These are phyloP conservation scores for Orientallactaga bullata DNA, from an alignment of 2,113 vertebrate species.

Conservation along the genomic window DNA sequence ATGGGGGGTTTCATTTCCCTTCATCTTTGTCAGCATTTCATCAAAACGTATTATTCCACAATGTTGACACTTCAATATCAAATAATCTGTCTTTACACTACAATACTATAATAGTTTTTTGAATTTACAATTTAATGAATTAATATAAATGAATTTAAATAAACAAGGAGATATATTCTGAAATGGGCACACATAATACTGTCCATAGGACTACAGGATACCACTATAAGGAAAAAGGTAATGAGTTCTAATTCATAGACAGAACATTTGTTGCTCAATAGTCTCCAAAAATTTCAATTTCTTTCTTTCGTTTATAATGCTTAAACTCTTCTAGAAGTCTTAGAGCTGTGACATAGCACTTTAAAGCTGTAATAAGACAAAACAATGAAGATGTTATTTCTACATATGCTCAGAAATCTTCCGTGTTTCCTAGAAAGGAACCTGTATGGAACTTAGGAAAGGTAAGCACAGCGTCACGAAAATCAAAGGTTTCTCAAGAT, in stretches of 20 bases:
- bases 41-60: slow-evolving; percentile 45
- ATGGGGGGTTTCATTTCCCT: not conserved
- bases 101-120: slow-evolving; percentile 16
- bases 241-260: slow-evolving; percentile 41
- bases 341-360: not conserved
- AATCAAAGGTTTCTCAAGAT: slow-evolving; percentile 49
- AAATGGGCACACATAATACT: not conserved
- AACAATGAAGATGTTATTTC: not conserved
- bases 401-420: slow-evolving; percentile 19
- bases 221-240: not conserved
- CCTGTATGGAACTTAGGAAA: slow-evolving; percentile 29
- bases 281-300: slow-evolving; percentile 20
- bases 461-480: not conserved
- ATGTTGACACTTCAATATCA: slow-evolving; percentile 44
- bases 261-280: slow-evolving; percentile 22
- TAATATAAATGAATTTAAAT: slow-evolving; percentile 38
- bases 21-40: not conserved
- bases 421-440: slow-evolving; percentile 52
- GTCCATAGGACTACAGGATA: not conserved
- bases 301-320: slow-evolving; percentile 19
- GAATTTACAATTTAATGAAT: slow-evolving; percentile 46
- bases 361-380: not conserved
- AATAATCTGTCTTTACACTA: slow-evolving; percentile 7
- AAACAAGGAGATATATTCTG: not conserved
- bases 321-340: not conserved